These are phyloP conservation scores for Lasioglossum morio DNA, from an alignment of 2,888 invertebrate genomes.

Conservation along the genomic window DNA sequence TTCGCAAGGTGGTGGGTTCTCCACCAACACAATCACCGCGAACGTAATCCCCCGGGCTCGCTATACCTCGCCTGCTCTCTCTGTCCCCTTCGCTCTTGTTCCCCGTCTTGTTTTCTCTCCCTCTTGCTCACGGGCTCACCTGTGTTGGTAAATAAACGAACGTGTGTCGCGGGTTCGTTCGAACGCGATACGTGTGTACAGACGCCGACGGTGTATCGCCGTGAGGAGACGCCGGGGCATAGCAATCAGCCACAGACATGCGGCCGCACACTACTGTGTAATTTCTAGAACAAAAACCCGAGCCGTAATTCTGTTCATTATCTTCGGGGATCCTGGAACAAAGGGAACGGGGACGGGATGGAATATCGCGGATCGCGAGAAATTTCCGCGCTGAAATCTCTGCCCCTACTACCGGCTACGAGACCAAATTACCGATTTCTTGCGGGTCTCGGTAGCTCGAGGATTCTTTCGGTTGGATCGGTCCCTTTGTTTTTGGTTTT, in stretches of 20 bases:
- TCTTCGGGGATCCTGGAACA: constrained; percentile 76
- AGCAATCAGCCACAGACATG: constrained; percentile 80
- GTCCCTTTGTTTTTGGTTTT: no score
- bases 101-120: neutral
- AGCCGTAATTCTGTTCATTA: constrained; percentile 82
- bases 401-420: neutral
- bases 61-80: neutral
- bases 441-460: constrained; percentile 1
- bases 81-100: no score
- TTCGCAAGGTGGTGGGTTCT: constrained; percentile 46
- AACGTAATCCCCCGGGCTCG: constrained; percentile 22
- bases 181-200: constrained; percentile 15
- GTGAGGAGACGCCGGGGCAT: constrained; percentile 66
- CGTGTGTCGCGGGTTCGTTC: constrained; percentile 16
- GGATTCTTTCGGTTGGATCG: neutral
- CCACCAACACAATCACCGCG: constrained; percentile 22
- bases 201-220: constrained; percentile 50
- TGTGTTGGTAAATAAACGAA: constrained; percentile 43
- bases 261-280: constrained; percentile 77
- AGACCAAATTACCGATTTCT: constrained; percentile 22
- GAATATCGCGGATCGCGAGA: constrained; percentile 61
- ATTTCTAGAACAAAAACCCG: constrained; percentile 81
- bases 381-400: constrained; percentile 46
- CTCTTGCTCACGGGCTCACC: neutral
- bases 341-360: constrained; percentile 58